phyloP scores from a whole-genome alignment of 2,113 vertebrate genomes.

The Sterrhoptilus dennistouni region DNA sequence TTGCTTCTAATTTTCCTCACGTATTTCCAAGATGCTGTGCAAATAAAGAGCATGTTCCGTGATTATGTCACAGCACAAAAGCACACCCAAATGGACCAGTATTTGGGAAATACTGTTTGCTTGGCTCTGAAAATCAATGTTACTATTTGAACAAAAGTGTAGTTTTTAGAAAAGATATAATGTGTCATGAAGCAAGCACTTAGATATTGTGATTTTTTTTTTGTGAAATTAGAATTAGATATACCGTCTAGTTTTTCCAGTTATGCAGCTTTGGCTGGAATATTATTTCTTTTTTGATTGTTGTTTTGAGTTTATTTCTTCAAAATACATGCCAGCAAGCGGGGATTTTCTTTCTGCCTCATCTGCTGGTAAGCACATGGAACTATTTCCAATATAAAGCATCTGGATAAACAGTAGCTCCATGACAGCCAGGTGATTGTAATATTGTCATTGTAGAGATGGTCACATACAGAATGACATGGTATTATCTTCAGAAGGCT shows the following conservation, averaged over 20 bases:
- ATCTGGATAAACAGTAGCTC: neutral
- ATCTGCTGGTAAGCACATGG: neutral
- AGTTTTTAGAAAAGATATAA: neutral
- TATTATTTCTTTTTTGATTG: neutral
- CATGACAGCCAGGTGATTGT: neutral
- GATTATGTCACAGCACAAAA: neutral
- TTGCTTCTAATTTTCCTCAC: neutral
- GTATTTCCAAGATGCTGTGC: neutral
- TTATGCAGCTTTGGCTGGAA: neutral
- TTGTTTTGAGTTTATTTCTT: neutral
- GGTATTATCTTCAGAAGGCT: neutral
- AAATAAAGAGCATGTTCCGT: neutral
- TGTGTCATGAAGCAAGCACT: neutral
- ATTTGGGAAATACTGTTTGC: neutral
- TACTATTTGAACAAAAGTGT: neutral
- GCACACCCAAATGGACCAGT: neutral
- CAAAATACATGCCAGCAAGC: neutral
- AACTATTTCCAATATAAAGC: conserved; percentile 14
- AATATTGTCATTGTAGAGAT: neutral
- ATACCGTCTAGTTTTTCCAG: neutral
- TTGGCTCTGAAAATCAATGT: neutral
- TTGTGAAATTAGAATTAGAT: neutral
- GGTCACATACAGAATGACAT: too few species aligned
- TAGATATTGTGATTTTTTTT: neutral
- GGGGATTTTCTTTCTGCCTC: neutral